phyloP scores from a whole-genome alignment of 2,888 invertebrate species.

The Chouioia cunea region DNA sequence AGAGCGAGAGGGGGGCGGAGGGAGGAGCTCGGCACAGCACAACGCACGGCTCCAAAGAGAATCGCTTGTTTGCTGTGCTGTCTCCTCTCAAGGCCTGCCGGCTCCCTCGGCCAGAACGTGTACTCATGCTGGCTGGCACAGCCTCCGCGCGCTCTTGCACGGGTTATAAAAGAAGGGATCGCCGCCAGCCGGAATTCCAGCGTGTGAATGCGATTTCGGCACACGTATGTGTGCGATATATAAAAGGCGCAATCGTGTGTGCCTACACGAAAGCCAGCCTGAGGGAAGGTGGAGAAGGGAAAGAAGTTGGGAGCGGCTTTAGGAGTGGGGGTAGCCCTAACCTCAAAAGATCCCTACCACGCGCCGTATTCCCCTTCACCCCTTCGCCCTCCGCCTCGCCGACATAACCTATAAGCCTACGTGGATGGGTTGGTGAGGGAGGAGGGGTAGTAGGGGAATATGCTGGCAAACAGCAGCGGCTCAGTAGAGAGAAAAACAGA shows the following conservation, averaged over 20 bases:
- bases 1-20: slow-evolving; percentile 35
- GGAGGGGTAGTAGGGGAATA: slow-evolving; percentile 44
- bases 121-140: slow-evolving; percentile 8
- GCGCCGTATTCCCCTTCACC: neutral
- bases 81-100: slow-evolving; percentile 38
- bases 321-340: slow-evolving; percentile 43
- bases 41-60: slow-evolving; percentile 19
- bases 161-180: slow-evolving; percentile 41
- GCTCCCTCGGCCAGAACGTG: slow-evolving; percentile 38
- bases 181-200: slow-evolving; percentile 19
- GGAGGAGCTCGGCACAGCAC: slow-evolving; percentile 30
- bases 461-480: slow-evolving; percentile 50
- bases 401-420: slow-evolving; percentile 42
- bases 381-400: slow-evolving; percentile 14
- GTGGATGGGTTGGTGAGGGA: slow-evolving; percentile 37
- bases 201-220: slow-evolving; percentile 25
- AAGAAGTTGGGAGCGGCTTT: slow-evolving; percentile 35
- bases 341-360: slow-evolving; percentile 40
- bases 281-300: neutral
- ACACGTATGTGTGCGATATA: slow-evolving; percentile 15
- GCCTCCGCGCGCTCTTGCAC: slow-evolving; percentile 14
- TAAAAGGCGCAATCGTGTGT: slow-evolving; percentile 36
- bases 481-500: slow-evolving; percentile 1
- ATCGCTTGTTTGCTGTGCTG: slow-evolving; percentile 11
- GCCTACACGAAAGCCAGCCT: neutral